Base-by-base conservation (phyloP, 2,113 vertebrate species). In the Phalacrocorax pelagicus region DNA sequence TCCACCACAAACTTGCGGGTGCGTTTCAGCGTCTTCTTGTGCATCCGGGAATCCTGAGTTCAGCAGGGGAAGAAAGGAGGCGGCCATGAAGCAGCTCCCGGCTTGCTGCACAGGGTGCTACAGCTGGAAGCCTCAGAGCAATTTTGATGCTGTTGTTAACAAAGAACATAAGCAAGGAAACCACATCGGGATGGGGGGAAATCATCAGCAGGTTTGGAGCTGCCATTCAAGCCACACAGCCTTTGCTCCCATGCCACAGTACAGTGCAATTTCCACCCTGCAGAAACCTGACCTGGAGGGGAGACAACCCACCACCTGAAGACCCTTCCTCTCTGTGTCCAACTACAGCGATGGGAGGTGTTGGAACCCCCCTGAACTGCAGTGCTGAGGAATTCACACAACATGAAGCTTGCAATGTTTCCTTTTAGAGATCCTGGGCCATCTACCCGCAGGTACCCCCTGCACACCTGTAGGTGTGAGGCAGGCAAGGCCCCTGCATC, bases 1-100 rank as follows among this genome's bases (percentile, higher is more conserved):
- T 99, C 99, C 36, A 99, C 98, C 61, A 99, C 97, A 86, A 99
- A 99, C 96, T 96, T 99, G 94, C 99, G 98, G 12, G 99, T 99
- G 69, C 99, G 98, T n/a, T 99, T 99, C 92, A 99, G 97, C 0
- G 99, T 99, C 97, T 99, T 99, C 34, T 98, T 99, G 78, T 98
- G 98, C 73, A 98, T 96, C 79, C 57, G 96, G 2, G 98, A 96
- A 10, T 98, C 98, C 99, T 99, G 97, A 66, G 30, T 75, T 57
- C 0, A 5, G 38, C 46, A 75, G 55, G 40, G 15, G 77, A 40
- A 38, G 79, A 54, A 14, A 86, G 51, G 46, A 59, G 34, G 57
- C 9, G 61, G 5, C 46, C 6, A 2, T 96, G 55, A 86, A n/a
- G 79, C 26, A 9, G 52, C 66, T 73, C n/a, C 66, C n/a, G 0